phyloP scores from a whole-genome alignment of 37 sponge, comb jelly and placozoan genomes.

The Geodia barretti region DNA sequence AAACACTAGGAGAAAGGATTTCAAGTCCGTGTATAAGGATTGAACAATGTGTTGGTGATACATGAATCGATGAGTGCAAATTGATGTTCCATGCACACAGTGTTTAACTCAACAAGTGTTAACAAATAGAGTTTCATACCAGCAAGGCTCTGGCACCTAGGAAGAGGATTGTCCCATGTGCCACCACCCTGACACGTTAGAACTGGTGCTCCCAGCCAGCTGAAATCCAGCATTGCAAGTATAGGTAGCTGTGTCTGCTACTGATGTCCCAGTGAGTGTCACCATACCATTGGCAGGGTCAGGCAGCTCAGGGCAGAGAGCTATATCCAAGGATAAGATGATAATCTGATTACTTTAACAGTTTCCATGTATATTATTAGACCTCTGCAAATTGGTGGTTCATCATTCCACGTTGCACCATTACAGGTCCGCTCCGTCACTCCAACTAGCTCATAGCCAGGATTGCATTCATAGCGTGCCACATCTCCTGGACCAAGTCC shows the following conservation, averaged over 20 bases:
- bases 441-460: conserved; percentile 55
- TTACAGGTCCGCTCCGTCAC: conserved; percentile 21
- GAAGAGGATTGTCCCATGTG: not conserved
- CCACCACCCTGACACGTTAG: not conserved
- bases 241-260: not conserved
- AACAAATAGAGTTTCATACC: no score
- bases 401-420: conserved; percentile 61
- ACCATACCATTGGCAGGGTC: not conserved
- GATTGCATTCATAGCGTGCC: conserved; percentile 56
- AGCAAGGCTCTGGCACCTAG: no score
- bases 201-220: not conserved
- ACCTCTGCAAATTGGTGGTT: conserved; percentile 60
- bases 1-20: no score
- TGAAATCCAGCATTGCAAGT: not conserved
- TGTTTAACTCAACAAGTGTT: no score
- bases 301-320: not conserved
- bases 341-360: no score
- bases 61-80: no score
- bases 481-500: no score
- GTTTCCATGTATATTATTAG: no score
- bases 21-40: no score
- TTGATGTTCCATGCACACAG: no score
- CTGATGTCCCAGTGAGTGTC: not conserved
- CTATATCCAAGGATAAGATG: no score
- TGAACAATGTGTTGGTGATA: no score